phyloP scores from a whole-genome alignment of 2,888 invertebrate genomes.

The Phortica magna region DNA sequence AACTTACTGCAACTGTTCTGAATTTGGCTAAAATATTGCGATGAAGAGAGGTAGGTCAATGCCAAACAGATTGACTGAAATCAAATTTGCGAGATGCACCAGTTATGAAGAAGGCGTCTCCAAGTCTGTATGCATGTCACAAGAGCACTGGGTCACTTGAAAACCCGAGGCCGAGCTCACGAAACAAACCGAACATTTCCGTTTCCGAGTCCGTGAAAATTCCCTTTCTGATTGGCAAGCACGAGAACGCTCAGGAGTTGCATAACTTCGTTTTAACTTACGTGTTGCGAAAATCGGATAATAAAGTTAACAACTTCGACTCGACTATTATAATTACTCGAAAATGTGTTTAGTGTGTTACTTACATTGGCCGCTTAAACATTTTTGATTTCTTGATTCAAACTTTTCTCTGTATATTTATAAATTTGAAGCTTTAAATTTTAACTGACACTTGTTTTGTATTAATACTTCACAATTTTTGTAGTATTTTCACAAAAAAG shows the following conservation, averaged over 20 bases:
- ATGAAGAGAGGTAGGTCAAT: constrained; percentile 60
- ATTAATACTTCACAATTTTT: background rate
- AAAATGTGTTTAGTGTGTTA: constrained; percentile 11
- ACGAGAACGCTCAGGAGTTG: constrained; percentile 46
- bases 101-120: constrained; percentile 50
- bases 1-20: constrained; percentile 46
- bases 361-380: constrained; percentile 75
- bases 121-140: constrained; percentile 50
- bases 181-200: background rate
- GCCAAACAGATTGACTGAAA: constrained; percentile 56
- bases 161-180: constrained; percentile 51
- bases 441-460: constrained; percentile 18
- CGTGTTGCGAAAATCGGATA: background rate
- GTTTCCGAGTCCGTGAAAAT: background rate
- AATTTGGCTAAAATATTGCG: constrained; percentile 29
- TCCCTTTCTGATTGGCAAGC: background rate
- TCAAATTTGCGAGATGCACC: constrained; percentile 55
- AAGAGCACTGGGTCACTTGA: constrained; percentile 62
- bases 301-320: background rate
- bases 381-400: constrained; percentile 58
- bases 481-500: background rate
- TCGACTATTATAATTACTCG: background rate
- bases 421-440: constrained; percentile 46
- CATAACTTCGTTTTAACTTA: constrained; percentile 51
- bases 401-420: constrained; percentile 36